Evolutionary conservation across 2,113 vertebrate genomes (phyloP).

Genomic region (Empidonax traillii): DNA sequence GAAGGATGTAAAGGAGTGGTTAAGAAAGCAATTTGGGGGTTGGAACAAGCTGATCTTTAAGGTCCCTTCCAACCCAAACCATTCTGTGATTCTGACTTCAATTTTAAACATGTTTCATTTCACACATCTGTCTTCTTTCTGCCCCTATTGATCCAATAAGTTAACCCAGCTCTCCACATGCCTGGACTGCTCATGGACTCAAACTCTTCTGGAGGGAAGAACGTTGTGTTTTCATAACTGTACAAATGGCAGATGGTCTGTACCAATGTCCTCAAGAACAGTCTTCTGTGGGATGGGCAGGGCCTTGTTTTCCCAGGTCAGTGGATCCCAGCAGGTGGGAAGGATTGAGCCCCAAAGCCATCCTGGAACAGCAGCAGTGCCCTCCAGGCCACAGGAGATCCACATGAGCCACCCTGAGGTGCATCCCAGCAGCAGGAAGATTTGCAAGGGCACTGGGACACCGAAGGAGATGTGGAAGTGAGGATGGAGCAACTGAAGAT

Average conservation of each 20-base stretch:
- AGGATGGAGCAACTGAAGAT: background rate
- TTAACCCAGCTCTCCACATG: background rate
- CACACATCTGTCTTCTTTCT: background rate
- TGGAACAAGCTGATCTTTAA: background rate
- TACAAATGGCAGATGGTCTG: background rate
- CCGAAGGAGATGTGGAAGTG: background rate
- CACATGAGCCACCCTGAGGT: background rate
- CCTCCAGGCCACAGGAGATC: background rate
- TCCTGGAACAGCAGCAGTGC: accelerated
- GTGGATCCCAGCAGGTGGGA: background rate
- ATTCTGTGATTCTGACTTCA: background rate
- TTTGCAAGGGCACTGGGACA: background rate
- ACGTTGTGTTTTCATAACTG: background rate
- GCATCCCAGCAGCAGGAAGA: background rate
- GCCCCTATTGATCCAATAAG: background rate
- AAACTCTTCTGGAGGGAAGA: background rate
- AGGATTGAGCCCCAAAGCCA: background rate
- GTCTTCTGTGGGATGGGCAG: background rate
- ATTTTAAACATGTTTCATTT: constrained; percentile 16
- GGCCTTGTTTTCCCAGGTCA: background rate
- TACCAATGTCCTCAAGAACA: background rate
- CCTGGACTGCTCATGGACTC: background rate
- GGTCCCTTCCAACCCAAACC: background rate
- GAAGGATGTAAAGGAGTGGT: background rate
- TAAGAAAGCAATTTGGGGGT: background rate